Evolutionary conservation across 1,140 invertebrate species (phyloP), one percentile per base, ranked within the genome.

Genomic region (Eueides isabella): DNA sequence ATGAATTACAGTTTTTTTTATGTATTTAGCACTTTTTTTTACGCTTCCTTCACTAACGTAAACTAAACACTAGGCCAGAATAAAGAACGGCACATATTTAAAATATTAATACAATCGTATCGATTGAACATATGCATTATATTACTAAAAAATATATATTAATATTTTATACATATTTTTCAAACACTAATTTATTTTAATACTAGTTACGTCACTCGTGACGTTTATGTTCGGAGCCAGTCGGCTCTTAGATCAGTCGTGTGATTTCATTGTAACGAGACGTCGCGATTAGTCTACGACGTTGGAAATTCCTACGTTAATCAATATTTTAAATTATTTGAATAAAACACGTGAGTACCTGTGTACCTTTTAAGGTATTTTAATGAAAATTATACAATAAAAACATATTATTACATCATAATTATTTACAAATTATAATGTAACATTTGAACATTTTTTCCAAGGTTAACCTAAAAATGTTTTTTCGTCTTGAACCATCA

Each of bases 321-420:
- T 48, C 33, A 31, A 12, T 48, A 30, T 68, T 55, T 63, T 23
- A 73, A 67, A 68, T 67, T 73, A 38, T 61, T 63, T 63, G 7
- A 55, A 7, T 67, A 26, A 73, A 26, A 67, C 33, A 68, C 9
- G 72, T 73, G 19, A 73, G 72, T 73, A 63, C 23, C 9, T 67
- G 7, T 55, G 14, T 38, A 38, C 19, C n/a, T 44, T 7, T 44
- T 2, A 44, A 14, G 35, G 12, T 38, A 16, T 1, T 9, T 19
- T 44, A 44, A 2, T 44, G n/a, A 44, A 19, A 44, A 44, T 1
- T 44, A 44, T 26, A 55, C 11, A 48, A 9, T 19, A 19, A 9
- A 11, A 23, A 23, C 11, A n/a, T 44, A 35, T 44, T 55, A 11
- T 55, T 55, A 55, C 19, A 9, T 23, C 19, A 55, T 0, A 23